Base-by-base conservation (phyloP, 2,797 vertebrate genomes). In the Falco cherrug region DNA sequence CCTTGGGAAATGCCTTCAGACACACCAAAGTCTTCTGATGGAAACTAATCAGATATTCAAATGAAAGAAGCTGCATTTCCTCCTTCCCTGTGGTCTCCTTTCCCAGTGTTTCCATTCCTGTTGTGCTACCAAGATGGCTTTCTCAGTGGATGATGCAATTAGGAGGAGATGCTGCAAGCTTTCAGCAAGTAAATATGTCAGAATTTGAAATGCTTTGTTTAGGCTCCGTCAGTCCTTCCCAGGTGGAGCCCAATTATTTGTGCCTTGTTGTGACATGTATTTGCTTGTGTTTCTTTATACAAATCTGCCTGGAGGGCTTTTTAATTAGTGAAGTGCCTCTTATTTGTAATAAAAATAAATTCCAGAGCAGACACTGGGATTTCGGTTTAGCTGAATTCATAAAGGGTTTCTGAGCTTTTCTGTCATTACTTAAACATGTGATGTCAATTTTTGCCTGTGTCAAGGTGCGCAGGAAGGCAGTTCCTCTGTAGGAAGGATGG, bases 331-430 rank as follows among this genome's bases (percentile, higher is more conserved):
- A 89, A 89, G 61, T 93, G 70, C 29, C 57, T 89, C 57, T 80
- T 85, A 39, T 39, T 92, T 85, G 43, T 87, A 85, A 79, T 80
- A 80, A 84, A 93, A 89, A 51, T 43, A 54, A 96, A 51, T 80
- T 89, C 84, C 45, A 47, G 71, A 68, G 33, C 53, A 89, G 75
- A 31, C 61, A 11, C 18, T 39, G 33, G 61, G 57, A 50, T 71
- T 87, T 91, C 31, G 19, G 77, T 87, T 94, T 83, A 84, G 37
- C 41, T 95, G 68, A 41, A 43, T 87, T 85, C n/a, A 6, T 8
- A 20, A 78, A 77, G 57, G 26, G 45, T 79, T 67, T 82, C 80
- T 48, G 74, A 90, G 60, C 77, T 78, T 41, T 91, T 26, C 73
- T 71, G 53, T 59, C 22, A 5, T 78, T 70, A 8, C 33, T 83